Conservation (phyloP, 2,888 invertebrate genomes). For the Drosophila eohydei region DNA sequence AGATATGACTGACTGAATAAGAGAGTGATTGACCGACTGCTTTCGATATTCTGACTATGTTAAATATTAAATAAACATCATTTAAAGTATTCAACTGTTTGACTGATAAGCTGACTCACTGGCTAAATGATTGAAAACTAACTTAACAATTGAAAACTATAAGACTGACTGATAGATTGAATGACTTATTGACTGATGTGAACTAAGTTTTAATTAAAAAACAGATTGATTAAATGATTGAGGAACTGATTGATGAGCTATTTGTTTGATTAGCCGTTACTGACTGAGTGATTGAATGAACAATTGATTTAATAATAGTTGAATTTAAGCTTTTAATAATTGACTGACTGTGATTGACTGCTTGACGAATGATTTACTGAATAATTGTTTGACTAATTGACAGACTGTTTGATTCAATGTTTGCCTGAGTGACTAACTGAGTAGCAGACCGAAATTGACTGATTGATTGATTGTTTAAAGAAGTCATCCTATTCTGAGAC, state of each 20-base stretch:
- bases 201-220: too few species aligned
- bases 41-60: too few species aligned
- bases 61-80: too few species aligned
- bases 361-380: neutral
- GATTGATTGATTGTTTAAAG: neutral
- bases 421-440: too few species aligned
- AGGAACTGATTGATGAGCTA: neutral
- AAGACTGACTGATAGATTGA: too few species aligned
- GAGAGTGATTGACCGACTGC: neutral
- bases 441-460: neutral
- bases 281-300: neutral
- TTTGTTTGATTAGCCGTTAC: neutral
- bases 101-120: too few species aligned
- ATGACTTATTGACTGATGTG: too few species aligned
- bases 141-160: neutral
- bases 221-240: neutral
- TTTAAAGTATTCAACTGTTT: too few species aligned
- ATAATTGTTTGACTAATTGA: neutral
- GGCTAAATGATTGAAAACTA: neutral
- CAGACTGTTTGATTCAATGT: neutral
- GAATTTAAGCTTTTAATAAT: neutral
- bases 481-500: too few species aligned
- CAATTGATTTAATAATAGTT: neutral
- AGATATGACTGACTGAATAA: neutral
- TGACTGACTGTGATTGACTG: neutral